phyloP scores from a whole-genome alignment of 2,797 vertebrate genomes.

The Lacerta viridis region DNA sequence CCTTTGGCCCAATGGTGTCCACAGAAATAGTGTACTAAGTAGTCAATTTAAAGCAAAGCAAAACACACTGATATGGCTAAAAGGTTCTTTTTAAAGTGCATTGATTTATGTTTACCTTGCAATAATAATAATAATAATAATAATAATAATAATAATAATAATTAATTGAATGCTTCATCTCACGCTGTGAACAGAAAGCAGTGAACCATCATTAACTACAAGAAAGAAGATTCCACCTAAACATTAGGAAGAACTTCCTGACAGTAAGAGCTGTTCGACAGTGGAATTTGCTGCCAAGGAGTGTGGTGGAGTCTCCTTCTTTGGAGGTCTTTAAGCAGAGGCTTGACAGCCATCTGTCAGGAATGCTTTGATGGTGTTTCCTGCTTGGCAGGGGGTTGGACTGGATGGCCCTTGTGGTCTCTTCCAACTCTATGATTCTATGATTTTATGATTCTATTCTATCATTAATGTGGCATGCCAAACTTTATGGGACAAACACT shows the following conservation, averaged over 20 bases:
- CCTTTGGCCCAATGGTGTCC: background rate
- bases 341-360: no score
- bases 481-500: background rate
- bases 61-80: background rate
- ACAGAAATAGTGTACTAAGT: background rate
- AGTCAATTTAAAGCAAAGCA: background rate
- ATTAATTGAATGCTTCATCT: background rate
- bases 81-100: slow-evolving; percentile 13
- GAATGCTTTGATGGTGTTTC: no score
- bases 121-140: background rate
- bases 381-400: no score
- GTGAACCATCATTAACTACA: slow-evolving; percentile 4
- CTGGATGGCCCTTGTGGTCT: no score
- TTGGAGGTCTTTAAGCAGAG: no score
- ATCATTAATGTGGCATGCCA: fast-evolving
- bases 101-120: background rate
- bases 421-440: no score
- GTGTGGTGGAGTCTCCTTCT: no score
- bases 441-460: no score
- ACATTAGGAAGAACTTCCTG: no score
- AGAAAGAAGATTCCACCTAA: no score
- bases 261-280: no score
- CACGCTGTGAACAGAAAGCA: background rate
- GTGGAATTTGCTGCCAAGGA: no score
- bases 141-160: background rate